phyloP scores from a whole-genome alignment of 2,888 invertebrate genomes.

The Dryocosmus kuriphilus region DNA sequence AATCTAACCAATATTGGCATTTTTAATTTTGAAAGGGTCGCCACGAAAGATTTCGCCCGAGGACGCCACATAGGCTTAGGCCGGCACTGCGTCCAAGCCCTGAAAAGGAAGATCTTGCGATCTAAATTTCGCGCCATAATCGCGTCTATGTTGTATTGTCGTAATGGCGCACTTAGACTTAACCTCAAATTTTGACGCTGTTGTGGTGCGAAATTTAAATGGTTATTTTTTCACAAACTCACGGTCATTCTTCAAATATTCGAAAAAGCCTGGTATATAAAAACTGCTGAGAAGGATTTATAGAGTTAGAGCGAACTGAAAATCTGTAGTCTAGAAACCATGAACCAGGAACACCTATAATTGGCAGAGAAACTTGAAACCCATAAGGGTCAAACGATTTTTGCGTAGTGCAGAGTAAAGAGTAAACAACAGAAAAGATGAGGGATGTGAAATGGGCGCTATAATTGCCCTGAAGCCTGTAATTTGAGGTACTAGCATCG shows the following conservation, averaged over 20 bases:
- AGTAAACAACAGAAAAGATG: constrained; percentile 3
- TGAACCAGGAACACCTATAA: background rate
- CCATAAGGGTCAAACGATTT: constrained; percentile 3
- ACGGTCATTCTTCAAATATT: background rate
- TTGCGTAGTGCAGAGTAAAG: background rate
- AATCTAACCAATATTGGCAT: too few relatives aligned
- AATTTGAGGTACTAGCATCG: background rate
- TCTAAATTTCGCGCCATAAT: too few relatives aligned
- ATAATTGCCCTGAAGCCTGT: background rate
- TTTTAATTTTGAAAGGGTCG: too few relatives aligned
- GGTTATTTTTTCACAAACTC: too few relatives aligned
- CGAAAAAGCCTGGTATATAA: background rate
- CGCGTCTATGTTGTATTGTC: too few relatives aligned
- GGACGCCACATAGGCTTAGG: too few relatives aligned
- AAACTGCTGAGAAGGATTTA: background rate
- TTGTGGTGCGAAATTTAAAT: too few relatives aligned
- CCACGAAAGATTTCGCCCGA: too few relatives aligned
- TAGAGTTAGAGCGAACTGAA: background rate
- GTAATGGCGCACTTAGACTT: too few relatives aligned
- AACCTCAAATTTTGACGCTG: too few relatives aligned
- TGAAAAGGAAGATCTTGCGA: too few relatives aligned
- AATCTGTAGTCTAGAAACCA: background rate
- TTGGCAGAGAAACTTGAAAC: constrained; percentile 11
- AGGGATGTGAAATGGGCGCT: background rate
- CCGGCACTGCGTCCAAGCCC: too few relatives aligned